Evolutionary conservation across 2,797 vertebrate genomes (phyloP).

Genomic region (Peromyscus melanophrys): DNA sequence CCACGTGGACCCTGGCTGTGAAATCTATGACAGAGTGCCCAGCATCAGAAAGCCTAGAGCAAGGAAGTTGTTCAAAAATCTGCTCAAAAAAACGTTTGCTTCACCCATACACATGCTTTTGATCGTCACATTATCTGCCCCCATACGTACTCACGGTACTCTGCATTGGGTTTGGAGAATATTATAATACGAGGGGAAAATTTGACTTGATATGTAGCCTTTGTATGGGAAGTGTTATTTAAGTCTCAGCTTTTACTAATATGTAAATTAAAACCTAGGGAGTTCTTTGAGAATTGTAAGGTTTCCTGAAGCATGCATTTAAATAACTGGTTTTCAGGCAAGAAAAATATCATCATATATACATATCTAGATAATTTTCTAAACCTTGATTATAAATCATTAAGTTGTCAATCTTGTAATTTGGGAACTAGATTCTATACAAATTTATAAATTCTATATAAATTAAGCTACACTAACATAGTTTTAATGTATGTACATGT

Average conservation of each 20-base stretch:
- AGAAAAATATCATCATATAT: neutral
- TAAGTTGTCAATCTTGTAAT: neutral
- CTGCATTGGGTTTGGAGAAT: neutral
- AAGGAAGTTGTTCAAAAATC: neutral
- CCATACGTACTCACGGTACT: neutral
- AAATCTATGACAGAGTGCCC: neutral
- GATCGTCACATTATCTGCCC: neutral
- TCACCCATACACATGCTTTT: neutral
- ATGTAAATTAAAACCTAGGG: neutral
- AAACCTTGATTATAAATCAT: neutral
- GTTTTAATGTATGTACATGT: neutral
- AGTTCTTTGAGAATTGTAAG: neutral
- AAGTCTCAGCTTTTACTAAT: neutral
- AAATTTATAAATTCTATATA: neutral
- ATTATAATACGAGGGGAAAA: neutral
- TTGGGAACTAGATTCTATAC: neutral
- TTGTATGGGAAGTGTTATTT: neutral
- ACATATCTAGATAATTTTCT: neutral
- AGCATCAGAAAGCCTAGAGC: neutral
- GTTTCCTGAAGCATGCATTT: slow-evolving; percentile 27
- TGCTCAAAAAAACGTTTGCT: neutral
- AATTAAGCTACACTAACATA: neutral
- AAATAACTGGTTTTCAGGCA: neutral
- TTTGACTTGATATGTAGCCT: neutral
- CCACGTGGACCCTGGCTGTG: neutral